Percentiles rank a stretch among this genome's conserved stretches.
phyloP scores from a whole-genome alignment of 2,113 vertebrate species.

The Astur gentilis region DNA sequence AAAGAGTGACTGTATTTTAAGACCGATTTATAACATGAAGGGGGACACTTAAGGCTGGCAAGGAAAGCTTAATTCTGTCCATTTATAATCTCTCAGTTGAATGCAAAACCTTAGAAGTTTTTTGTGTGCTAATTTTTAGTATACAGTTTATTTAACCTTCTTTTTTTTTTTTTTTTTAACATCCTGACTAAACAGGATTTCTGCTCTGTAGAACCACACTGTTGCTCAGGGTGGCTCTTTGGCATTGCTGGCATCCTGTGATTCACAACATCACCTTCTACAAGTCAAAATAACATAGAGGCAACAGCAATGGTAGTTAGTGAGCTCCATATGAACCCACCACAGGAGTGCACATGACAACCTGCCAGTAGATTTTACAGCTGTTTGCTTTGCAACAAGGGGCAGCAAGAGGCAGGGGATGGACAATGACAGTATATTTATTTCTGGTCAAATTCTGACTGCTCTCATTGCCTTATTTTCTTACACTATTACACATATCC shows the following conservation, averaged over 20 bases:
- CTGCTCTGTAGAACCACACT: not conserved
- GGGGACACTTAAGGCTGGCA: not conserved
- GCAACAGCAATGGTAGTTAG: not conserved
- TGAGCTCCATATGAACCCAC: not conserved
- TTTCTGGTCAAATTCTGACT: not conserved
- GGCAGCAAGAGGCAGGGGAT: no score
- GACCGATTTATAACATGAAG: not conserved
- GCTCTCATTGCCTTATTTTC: not conserved
- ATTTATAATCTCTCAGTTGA: not conserved
- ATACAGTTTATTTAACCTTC: rapidly evolving
- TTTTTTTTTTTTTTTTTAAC: not conserved
- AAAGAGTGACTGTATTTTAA: not conserved
- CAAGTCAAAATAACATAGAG: not conserved
- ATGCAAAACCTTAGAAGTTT: not conserved
- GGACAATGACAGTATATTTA: not conserved
- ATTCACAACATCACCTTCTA: not conserved
- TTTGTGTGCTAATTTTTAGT: not conserved
- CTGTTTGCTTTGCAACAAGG: not conserved
- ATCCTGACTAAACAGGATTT: not conserved
- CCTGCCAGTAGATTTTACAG: not conserved
- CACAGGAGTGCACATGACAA: not conserved
- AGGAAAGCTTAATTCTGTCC: not conserved
- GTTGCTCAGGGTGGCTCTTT: not conserved
- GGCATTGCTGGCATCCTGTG: not conserved
- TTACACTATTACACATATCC: not conserved